A percentile compares a stretch with the other conserved stretches of the same genome.
phyloP scores from a whole-genome alignment of 2,113 vertebrate species.

The Passer montanus region DNA sequence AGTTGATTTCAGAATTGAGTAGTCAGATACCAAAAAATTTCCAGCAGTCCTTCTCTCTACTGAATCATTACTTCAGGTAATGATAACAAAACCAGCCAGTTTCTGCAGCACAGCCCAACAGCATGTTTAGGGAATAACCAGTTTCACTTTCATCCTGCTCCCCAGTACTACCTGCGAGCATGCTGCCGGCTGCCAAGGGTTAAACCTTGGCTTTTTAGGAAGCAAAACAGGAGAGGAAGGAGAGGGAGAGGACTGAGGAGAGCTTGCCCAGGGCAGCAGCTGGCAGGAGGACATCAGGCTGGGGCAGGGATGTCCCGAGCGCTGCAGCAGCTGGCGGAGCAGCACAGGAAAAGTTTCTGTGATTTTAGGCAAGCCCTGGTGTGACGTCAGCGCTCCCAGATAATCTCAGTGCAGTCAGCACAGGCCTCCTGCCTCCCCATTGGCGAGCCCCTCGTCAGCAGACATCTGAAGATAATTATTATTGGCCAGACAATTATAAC shows the following conservation, averaged over 20 bases:
- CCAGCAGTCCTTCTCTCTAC: background rate
- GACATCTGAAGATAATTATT: conserved; percentile 91
- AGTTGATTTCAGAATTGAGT: background rate
- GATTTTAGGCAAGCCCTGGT: conserved; percentile 68
- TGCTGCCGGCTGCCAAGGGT: background rate
- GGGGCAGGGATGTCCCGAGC: background rate
- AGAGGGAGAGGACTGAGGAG: background rate
- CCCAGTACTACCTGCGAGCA: background rate
- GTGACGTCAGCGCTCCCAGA: conserved; percentile 74
- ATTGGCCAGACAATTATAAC: conserved; percentile 85
- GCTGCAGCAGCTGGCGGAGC: background rate
- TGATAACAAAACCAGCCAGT: background rate
- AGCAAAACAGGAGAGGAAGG: background rate
- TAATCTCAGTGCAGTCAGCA: conserved; percentile 78
- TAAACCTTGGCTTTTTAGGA: background rate
- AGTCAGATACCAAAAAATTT: background rate
- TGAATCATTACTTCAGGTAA: background rate
- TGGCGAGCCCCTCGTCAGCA: conserved; percentile 90
- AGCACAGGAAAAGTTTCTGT: conserved; percentile 56
- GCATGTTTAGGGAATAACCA: background rate
- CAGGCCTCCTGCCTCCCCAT: conserved; percentile 80
- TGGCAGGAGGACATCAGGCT: background rate
- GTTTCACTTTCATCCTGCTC: background rate
- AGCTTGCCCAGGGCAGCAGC: background rate
- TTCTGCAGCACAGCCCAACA: background rate